Evolutionary conservation across 2,797 vertebrate genomes (phyloP).

Genomic region (Xenentodon cancila): DNA sequence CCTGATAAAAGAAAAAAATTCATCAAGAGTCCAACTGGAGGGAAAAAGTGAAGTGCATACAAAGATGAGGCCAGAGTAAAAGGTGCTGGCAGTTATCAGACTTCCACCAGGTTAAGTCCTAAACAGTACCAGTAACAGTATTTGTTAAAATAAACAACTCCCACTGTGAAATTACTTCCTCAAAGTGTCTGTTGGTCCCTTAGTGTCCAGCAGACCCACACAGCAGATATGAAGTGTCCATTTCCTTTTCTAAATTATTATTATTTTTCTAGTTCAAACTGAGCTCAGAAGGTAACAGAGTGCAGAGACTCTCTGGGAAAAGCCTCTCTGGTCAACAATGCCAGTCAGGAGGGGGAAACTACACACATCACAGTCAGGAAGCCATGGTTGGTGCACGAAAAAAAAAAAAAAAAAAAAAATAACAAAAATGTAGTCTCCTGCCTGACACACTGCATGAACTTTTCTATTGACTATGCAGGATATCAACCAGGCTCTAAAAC

Average conservation of each 20-base stretch:
- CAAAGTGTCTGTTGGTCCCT: not conserved
- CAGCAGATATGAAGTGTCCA: not conserved
- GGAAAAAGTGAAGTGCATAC: not conserved
- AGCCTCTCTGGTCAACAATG: constrained; percentile 45
- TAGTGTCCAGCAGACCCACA: not conserved
- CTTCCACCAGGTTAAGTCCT: constrained; percentile 35
- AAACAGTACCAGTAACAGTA: constrained; percentile 28
- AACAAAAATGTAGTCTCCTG: constrained; percentile 25
- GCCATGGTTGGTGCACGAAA: constrained; percentile 41
- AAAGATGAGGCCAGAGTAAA: constrained; percentile 11
- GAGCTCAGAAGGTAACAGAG: constrained; percentile 15
- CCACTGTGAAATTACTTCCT: constrained; percentile 46
- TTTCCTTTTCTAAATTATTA: not conserved
- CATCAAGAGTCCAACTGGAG: constrained; percentile 47
- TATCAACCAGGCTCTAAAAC: not conserved
- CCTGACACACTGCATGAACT: constrained; percentile 13
- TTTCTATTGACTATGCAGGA: not conserved
- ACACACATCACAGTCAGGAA: constrained; percentile 68
- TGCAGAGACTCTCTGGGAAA: constrained; percentile 31
- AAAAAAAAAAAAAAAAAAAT: constrained; percentile 42
- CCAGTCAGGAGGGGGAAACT: constrained; percentile 52
- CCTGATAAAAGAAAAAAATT: constrained; percentile 57
- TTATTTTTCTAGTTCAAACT: constrained; percentile 5
- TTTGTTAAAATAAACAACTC: constrained; percentile 22
- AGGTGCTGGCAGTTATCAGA: constrained; percentile 18